These are phyloP conservation scores for Centropus bengalensis DNA, from an alignment of 2,113 vertebrate species.

Conservation along the genomic window DNA sequence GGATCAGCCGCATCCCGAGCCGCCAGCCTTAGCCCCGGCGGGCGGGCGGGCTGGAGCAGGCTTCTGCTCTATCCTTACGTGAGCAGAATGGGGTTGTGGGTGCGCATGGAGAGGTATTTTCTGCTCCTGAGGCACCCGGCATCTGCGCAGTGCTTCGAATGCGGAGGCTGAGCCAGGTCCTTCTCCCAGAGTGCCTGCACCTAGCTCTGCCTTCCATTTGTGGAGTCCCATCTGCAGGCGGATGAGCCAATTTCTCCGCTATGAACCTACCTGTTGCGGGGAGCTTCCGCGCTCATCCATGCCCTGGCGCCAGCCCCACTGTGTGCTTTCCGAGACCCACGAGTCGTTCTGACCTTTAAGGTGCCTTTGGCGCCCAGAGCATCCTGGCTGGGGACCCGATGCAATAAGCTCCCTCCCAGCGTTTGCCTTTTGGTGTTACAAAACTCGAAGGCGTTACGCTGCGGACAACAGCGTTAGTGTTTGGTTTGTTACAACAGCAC, in stretches of 20 bases:
- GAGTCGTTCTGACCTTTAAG: slow-evolving; percentile 37
- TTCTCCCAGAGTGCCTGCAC: not conserved
- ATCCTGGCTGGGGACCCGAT: slow-evolving; percentile 46
- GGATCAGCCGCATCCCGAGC: not conserved
- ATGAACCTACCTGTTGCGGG: slow-evolving; percentile 21
- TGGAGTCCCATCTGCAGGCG: not conserved
- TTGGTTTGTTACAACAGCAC: slow-evolving; percentile 73
- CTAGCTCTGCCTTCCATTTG: not conserved
- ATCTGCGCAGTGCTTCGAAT: slow-evolving; percentile 26
- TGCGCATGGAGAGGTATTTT: not conserved
- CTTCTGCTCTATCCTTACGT: slow-evolving; percentile 21
- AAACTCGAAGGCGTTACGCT: slow-evolving; percentile 45
- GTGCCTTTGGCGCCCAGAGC: slow-evolving; percentile 15
- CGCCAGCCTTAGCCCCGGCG: not conserved
- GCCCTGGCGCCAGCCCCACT: not conserved
- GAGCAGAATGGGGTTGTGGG: slow-evolving; percentile 45
- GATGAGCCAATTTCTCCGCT: not conserved
- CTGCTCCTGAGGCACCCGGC: slow-evolving; percentile 21
- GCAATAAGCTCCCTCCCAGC: slow-evolving; percentile 46
- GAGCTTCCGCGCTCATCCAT: not conserved
- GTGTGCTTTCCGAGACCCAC: not conserved
- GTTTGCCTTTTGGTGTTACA: slow-evolving; percentile 59
- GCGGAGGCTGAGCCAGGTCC: slow-evolving; percentile 2
- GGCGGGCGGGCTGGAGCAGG: not conserved
- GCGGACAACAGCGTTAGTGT: slow-evolving; percentile 63